Evolutionary conservation across 2,797 vertebrate genomes (phyloP).

Genomic region (Gastrophryne carolinensis): DNA sequence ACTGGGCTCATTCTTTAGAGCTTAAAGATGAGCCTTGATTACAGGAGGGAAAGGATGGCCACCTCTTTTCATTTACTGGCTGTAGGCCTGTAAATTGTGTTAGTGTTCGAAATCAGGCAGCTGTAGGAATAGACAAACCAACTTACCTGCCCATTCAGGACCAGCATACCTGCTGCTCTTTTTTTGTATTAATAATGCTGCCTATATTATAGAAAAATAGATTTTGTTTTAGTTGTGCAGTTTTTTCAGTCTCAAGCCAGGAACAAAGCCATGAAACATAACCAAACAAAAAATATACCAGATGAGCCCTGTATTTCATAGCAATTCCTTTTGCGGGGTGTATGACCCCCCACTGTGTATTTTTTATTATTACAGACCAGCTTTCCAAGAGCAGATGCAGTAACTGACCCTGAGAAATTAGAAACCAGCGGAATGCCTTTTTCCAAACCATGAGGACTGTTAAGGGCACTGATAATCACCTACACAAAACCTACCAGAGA

Average conservation of each 20-base stretch:
- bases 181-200: neutral
- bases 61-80: constrained; percentile 19
- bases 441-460: constrained; percentile 6
- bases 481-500: no score
- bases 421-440: constrained; percentile 36
- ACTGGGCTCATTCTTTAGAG: neutral
- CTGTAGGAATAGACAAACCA: constrained; percentile 23
- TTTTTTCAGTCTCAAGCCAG: constrained; percentile 15
- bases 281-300: constrained; percentile 7
- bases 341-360: neutral
- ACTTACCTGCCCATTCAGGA: constrained; percentile 3
- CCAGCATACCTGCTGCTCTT: constrained; percentile 9
- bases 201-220: constrained; percentile 11
- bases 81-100: constrained; percentile 1
- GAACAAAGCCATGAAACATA: constrained; percentile 47
- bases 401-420: neutral
- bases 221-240: constrained; percentile 2
- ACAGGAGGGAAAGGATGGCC: neutral
- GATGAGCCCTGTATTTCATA: neutral
- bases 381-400: neutral
- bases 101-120: constrained; percentile 4
- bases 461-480: no score
- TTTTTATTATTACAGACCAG: neutral
- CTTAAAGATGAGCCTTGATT: neutral
- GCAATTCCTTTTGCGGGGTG: neutral